These are phyloP conservation scores for Poicephalus meyeri DNA, from an alignment of 2,113 vertebrate genomes.

Conservation along the genomic window DNA sequence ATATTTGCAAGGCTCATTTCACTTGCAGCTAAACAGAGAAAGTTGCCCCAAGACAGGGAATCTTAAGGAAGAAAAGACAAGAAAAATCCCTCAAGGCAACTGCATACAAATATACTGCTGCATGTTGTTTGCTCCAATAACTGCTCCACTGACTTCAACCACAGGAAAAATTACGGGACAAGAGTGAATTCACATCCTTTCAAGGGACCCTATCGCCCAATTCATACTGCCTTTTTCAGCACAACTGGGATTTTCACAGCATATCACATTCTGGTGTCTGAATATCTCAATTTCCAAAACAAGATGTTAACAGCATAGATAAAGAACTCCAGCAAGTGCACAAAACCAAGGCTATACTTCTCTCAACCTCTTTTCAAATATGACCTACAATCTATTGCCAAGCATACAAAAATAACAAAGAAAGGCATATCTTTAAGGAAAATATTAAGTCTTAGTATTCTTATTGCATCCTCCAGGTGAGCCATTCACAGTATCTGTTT, in stretches of 20 bases:
- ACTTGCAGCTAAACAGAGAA: conserved; percentile 5
- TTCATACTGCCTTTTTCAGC: neutral
- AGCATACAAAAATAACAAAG: neutral
- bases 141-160: neutral
- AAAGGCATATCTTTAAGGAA: neutral
- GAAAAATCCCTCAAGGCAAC: conserved; percentile 4
- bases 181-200: neutral
- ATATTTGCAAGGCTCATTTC: conserved; percentile 2
- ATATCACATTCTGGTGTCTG: neutral
- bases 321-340: neutral
- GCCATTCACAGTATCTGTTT: neutral
- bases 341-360: neutral
- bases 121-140: neutral
- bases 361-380: neutral
- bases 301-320: neutral
- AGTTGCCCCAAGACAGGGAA: neutral
- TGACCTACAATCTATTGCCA: neutral
- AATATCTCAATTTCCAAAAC: conserved; percentile 12
- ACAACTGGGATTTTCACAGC: neutral
- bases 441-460: neutral
- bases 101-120: neutral
- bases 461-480: neutral
- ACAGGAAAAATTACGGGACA: neutral
- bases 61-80: neutral
- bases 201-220: neutral